Evolutionary conservation across 2,113 vertebrate genomes (phyloP).

Genomic region (Proterorhinus semilunaris): DNA sequence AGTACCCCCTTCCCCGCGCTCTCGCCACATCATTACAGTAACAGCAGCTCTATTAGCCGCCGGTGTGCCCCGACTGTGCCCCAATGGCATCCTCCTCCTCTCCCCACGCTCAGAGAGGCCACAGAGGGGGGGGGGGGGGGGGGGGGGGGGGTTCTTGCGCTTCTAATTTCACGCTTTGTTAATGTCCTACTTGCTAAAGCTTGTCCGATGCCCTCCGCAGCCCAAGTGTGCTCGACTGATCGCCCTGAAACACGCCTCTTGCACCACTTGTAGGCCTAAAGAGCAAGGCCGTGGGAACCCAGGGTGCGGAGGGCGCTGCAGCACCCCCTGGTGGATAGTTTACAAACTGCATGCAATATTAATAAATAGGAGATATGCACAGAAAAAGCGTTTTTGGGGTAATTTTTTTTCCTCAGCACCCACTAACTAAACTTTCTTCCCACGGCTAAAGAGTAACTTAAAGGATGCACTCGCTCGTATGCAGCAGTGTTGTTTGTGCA

Average conservation of each 20-base stretch:
- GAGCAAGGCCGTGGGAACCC: no score
- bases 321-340: no score
- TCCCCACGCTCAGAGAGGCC: neutral
- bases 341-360: no score
- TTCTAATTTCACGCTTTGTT: conserved; percentile 6
- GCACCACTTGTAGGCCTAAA: neutral
- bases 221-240: neutral
- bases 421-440: no score
- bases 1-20: neutral
- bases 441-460: neutral
- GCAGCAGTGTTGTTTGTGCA: neutral
- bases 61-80: neutral
- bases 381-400: no score
- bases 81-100: neutral
- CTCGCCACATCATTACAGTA: neutral
- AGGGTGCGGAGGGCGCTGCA: no score
- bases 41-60: neutral
- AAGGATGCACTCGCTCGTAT: neutral
- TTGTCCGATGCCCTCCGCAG: neutral
- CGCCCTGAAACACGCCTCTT: neutral
- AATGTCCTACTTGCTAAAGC: conserved; percentile 2
- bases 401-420: no score
- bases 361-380: no score
- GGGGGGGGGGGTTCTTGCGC: neutral
- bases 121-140: neutral